Evolutionary conservation across 2,888 invertebrate species (phyloP).

Genomic region (Cheiracanthium punctorium): DNA sequence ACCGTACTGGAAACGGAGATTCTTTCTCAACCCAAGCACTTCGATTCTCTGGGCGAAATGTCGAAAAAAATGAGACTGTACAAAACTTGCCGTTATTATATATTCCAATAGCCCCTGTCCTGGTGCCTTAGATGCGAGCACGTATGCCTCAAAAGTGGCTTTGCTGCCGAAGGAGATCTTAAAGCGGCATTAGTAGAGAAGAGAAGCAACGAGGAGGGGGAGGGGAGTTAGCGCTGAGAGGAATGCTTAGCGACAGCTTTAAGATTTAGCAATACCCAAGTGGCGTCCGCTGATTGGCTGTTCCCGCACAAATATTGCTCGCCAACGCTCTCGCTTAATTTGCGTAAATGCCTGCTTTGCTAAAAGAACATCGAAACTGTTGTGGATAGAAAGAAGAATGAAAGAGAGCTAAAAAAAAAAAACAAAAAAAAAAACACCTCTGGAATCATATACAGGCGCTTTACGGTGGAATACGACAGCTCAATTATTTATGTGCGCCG

Average conservation of each 20-base stretch:
- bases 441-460: constrained; percentile 28
- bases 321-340: constrained; percentile 51
- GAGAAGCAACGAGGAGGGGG: neutral
- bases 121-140: neutral
- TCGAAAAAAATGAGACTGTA: too few species aligned
- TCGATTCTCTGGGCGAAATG: too few species aligned
- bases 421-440: constrained; percentile 21
- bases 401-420: constrained; percentile 24
- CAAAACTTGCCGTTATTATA: too few species aligned
- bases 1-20: too few species aligned
- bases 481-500: constrained; percentile 59
- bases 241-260: constrained; percentile 45
- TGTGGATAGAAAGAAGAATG: too few species aligned
- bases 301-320: constrained; percentile 28
- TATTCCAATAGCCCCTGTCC: neutral
- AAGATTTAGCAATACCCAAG: constrained; percentile 57
- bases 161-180: constrained; percentile 34
- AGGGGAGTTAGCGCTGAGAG: constrained; percentile 14
- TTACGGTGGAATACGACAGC: constrained; percentile 32
- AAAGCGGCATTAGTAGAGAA: constrained; percentile 54
- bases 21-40: too few species aligned
- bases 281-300: constrained; percentile 42
- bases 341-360: constrained; percentile 62
- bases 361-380: constrained; percentile 29
- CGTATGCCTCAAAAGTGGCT: neutral